phyloP scores from a whole-genome alignment of 1,140 invertebrate species.

The Dolichoris vasculosae region DNA sequence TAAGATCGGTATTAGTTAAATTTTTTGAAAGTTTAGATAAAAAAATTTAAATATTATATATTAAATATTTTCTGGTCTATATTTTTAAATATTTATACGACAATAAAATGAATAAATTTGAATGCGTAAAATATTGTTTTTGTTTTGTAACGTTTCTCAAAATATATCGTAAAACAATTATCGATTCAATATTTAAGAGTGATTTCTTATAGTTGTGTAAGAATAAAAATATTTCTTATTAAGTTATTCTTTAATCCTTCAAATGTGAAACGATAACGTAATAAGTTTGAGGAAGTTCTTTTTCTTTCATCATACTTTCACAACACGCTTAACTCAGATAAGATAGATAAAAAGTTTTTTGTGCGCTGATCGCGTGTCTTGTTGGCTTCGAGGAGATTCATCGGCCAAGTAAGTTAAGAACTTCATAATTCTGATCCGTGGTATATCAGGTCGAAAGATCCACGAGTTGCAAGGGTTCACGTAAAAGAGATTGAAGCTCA shows the following conservation, averaged over 20 bases:
- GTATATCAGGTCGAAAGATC: background rate
- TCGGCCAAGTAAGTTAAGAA: background rate
- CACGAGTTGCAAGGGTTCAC: background rate
- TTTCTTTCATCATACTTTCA: background rate
- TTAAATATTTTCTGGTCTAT: too few species aligned
- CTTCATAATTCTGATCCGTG: constrained; percentile 1
- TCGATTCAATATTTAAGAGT: background rate
- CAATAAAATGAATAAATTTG: too few species aligned
- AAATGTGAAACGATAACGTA: background rate
- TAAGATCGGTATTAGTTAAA: too few species aligned
- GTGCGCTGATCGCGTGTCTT: background rate
- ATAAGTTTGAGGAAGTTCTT: background rate
- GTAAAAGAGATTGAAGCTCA: background rate
- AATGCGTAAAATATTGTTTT: too few species aligned
- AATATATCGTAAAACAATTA: background rate
- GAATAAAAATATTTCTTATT: constrained; percentile 3
- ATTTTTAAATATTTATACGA: too few species aligned
- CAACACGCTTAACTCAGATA: constrained; percentile 1
- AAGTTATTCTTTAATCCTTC: background rate
- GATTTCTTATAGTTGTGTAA: background rate
- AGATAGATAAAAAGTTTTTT: constrained; percentile 13
- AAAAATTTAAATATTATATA: too few species aligned
- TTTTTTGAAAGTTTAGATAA: too few species aligned
- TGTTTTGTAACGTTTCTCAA: background rate
- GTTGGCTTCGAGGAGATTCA: background rate